Evolutionary conservation across 2,888 invertebrate species (phyloP).

Genomic region (Branchipolynoe longqiensis): DNA sequence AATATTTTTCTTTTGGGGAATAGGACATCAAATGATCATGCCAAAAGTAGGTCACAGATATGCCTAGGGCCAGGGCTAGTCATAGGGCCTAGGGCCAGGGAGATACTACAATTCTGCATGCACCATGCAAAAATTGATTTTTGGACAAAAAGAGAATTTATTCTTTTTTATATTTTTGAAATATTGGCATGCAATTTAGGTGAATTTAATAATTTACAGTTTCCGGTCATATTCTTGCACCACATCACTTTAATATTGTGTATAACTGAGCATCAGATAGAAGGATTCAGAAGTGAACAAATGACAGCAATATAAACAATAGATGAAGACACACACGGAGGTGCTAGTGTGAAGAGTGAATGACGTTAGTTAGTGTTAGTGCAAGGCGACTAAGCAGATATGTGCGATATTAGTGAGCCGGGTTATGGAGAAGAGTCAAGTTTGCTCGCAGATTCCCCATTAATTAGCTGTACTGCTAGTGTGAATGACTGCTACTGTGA

Average conservation of each 20-base stretch:
- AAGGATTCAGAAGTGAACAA: neutral
- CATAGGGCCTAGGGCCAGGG: constrained; percentile 39
- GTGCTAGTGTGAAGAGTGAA: neutral
- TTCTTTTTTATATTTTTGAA: too few species aligned
- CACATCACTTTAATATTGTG: constrained; percentile 54
- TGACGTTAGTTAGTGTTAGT: constrained; percentile 27
- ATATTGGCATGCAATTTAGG: constrained; percentile 37
- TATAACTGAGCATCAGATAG: neutral
- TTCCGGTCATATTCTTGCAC: constrained; percentile 33
- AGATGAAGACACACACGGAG: neutral
- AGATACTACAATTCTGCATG: constrained; percentile 53
- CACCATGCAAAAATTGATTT: constrained; percentile 51
- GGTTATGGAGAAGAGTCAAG: neutral
- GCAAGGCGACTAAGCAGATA: constrained; percentile 54
- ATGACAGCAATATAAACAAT: constrained; percentile 12
- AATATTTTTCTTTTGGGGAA: neutral
- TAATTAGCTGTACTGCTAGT: too few species aligned
- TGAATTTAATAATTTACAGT: neutral
- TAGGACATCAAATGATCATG: constrained; percentile 24
- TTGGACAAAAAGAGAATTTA: neutral
- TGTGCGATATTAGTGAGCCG: constrained; percentile 13
- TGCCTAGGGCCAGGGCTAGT: too few species aligned
- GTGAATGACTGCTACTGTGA: too few species aligned
- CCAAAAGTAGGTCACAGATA: constrained; percentile 43
- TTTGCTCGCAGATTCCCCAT: too few species aligned